Conservation (phyloP, 2,113 vertebrate genomes). For the Otolemur garnettii region DNA sequence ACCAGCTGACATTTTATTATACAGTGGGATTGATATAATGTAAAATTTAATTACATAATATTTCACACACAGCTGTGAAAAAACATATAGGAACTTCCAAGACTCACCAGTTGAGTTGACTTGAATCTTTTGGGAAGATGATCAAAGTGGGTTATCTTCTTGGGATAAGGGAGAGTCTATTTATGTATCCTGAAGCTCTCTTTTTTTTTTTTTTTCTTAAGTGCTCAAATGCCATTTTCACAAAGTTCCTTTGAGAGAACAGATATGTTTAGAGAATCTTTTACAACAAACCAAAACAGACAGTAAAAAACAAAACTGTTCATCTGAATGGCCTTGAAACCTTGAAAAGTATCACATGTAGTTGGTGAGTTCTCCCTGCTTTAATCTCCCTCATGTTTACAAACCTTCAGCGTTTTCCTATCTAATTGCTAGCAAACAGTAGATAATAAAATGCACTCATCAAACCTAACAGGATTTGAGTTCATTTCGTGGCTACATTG, state of each 20-base stretch:
- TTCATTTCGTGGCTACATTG: conserved; percentile 61
- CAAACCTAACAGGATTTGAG: conserved; percentile 66
- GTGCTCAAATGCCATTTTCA: conserved; percentile 52
- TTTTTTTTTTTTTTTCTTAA: conserved; percentile 61
- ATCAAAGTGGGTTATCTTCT: not conserved
- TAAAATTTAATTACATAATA: conserved; percentile 80
- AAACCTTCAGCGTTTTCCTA: conserved; percentile 62
- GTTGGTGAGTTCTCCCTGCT: not conserved
- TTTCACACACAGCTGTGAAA: conserved; percentile 76
- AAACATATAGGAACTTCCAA: conserved; percentile 54
- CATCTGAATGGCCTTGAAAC: not conserved
- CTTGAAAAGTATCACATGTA: not conserved
- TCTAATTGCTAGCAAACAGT: conserved; percentile 73
- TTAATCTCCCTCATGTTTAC: conserved; percentile 66
- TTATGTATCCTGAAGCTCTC: conserved; percentile 4
- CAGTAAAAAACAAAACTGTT: conserved; percentile 28
- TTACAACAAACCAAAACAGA: conserved; percentile 53
- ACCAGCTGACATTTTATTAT: conserved; percentile 81
- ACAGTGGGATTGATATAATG: conserved; percentile 75
- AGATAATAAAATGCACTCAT: conserved; percentile 75
- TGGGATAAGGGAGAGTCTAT: conserved; percentile 42
- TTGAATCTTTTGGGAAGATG: not conserved
- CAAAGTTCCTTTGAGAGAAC: conserved; percentile 66
- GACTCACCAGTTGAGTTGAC: not conserved
- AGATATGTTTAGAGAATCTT: conserved; percentile 19